Evolutionary conservation across 2,797 vertebrate genomes (phyloP).

Genomic region (Sebastes flavidus): DNA sequence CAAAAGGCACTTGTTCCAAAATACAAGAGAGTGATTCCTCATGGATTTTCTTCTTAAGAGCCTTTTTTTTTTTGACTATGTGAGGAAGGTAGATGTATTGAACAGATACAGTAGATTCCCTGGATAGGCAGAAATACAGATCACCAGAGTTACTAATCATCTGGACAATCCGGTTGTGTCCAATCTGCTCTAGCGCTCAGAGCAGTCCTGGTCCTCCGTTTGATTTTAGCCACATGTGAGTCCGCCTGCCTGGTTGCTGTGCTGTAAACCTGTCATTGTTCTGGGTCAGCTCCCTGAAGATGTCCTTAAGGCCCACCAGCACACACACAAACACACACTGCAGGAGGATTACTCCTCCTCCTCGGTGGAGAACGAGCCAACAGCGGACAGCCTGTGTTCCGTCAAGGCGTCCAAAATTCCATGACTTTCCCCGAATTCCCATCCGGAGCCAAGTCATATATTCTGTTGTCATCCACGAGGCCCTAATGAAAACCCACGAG

Average conservation of each 20-base stretch:
- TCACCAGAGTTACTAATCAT: conserved; percentile 29
- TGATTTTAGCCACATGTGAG: conserved; percentile 51
- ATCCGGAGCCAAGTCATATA: conserved; percentile 77
- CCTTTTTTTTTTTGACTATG: neutral
- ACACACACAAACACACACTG: conserved; percentile 20
- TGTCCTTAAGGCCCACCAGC: conserved; percentile 52
- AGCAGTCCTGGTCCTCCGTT: conserved; percentile 20
- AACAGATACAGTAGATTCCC: conserved; percentile 32
- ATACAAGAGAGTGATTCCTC: conserved; percentile 27
- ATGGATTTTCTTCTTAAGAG: neutral
- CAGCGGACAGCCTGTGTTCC: conserved; percentile 81
- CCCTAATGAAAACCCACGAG: conserved; percentile 75
- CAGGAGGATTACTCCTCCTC: conserved; percentile 36
- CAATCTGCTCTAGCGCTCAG: conserved; percentile 43
- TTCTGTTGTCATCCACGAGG: conserved; percentile 76
- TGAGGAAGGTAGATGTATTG: conserved; percentile 28
- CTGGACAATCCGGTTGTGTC: conserved; percentile 10
- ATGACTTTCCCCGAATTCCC: conserved; percentile 81
- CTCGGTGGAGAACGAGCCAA: conserved; percentile 49
- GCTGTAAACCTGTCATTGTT: conserved; percentile 75
- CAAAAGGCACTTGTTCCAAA: conserved; percentile 11
- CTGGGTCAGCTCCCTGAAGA: conserved; percentile 71
- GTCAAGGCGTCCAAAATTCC: conserved; percentile 82
- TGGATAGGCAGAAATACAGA: conserved; percentile 19
- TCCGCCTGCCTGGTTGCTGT: conserved; percentile 28